Evolutionary conservation across 2,113 vertebrate genomes (phyloP).

Genomic region (Halichoerus grypus): DNA sequence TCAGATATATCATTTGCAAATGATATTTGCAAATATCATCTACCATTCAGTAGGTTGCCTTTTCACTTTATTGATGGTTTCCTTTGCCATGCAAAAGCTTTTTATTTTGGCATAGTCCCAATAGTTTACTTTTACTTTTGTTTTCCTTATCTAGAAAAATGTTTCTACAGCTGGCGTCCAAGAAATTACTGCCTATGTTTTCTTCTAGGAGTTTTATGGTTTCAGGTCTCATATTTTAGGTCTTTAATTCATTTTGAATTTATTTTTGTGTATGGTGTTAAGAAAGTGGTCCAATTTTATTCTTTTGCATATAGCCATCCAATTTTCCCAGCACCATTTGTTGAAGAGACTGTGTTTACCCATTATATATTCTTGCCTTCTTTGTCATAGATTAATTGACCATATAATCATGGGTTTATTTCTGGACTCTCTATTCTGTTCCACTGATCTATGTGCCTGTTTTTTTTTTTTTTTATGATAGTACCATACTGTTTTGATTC

Average conservation of each 20-base stretch:
- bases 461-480: not conserved
- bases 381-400: not conserved
- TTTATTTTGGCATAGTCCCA: not conserved
- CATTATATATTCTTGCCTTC: not conserved
- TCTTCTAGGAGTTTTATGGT: not conserved
- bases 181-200: not conserved
- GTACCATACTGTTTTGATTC: not conserved
- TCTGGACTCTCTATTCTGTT: not conserved
- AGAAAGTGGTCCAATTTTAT: not conserved
- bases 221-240: not conserved
- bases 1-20: not conserved
- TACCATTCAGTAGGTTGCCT: not conserved
- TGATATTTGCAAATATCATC: not conserved
- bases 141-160: not conserved
- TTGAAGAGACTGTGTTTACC: not conserved
- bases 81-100: not conserved
- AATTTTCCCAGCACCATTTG: not conserved
- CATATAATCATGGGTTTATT: not conserved
- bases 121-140: not conserved
- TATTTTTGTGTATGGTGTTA: not conserved
- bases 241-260: not conserved
- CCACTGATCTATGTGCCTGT: not conserved
- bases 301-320: not conserved
- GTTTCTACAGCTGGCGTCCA: not conserved
- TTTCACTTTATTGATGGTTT: not conserved